A percentile compares a stretch with the other conserved stretches of the same genome.
These are phyloP conservation scores for Limonius californicus DNA, from an alignment of 1,140 invertebrate species.

Conservation along the genomic window DNA sequence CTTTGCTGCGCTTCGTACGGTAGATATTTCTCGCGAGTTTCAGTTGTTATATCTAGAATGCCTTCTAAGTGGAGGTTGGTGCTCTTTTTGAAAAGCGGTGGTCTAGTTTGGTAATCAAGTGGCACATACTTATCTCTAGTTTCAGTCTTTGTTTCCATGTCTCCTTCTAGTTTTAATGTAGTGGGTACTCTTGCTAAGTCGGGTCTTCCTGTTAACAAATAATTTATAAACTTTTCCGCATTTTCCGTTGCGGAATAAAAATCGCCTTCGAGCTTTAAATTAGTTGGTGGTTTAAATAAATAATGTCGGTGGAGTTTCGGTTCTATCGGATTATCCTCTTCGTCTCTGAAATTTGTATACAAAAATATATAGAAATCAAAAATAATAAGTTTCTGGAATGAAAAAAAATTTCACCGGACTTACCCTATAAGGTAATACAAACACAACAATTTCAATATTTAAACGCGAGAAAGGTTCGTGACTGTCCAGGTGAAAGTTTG, in stretches of 20 bases:
- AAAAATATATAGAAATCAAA: too few relatives aligned
- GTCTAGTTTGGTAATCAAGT: slow-evolving; percentile 46
- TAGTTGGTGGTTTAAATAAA: slow-evolving; percentile 41
- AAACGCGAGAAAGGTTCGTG: slow-evolving; percentile 17
- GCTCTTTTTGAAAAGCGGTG: slow-evolving; percentile 32
- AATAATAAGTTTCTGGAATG: too few relatives aligned
- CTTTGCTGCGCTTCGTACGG: slow-evolving; percentile 43
- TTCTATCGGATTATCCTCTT: too few relatives aligned
- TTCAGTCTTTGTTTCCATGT: slow-evolving; percentile 50
- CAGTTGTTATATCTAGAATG: slow-evolving; percentile 50
- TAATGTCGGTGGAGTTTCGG: background rate
- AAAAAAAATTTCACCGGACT: too few relatives aligned
- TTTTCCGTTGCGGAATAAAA: slow-evolving; percentile 50
- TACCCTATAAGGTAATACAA: too few relatives aligned
- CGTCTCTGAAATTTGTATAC: too few relatives aligned
- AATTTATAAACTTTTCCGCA: slow-evolving; percentile 52
- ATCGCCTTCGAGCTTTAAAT: slow-evolving; percentile 53
- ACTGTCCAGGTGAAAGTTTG: slow-evolving; percentile 19
- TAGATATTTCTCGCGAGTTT: slow-evolving; percentile 53
- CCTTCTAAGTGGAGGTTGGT: slow-evolving; percentile 50
- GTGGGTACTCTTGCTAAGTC: slow-evolving; percentile 43
- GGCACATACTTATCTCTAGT: slow-evolving; percentile 52
- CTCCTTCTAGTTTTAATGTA: slow-evolving; percentile 52
- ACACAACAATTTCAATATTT: background rate
- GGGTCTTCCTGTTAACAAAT: slow-evolving; percentile 38